phyloP scores from a whole-genome alignment of 2,888 invertebrate species.

The Callimorpha dominula region DNA sequence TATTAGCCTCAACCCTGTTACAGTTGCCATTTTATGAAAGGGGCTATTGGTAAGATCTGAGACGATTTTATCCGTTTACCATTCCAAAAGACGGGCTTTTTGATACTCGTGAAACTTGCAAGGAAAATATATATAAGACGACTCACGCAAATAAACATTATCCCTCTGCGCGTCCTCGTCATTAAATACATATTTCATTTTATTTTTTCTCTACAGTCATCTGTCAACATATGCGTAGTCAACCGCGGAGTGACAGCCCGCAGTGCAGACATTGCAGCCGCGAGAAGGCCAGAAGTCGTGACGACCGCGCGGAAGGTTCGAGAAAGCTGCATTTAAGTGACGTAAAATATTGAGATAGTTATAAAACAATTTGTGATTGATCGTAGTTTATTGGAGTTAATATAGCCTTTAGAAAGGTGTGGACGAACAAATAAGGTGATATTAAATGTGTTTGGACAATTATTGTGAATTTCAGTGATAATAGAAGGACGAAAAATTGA shows the following conservation, averaged over 20 bases:
- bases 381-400: background rate
- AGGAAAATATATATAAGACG: too few species aligned
- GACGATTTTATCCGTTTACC: too few species aligned
- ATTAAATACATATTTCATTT: background rate
- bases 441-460: background rate
- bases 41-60: too few species aligned
- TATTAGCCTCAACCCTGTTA: too few species aligned
- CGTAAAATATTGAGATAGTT: background rate
- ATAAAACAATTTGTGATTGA: background rate
- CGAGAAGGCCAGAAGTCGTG: constrained; percentile 92
- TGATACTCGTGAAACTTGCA: too few species aligned
- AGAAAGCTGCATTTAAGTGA: constrained; percentile 93
- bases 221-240: constrained; percentile 90
- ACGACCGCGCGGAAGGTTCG: constrained; percentile 93
- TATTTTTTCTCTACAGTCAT: constrained; percentile 83
- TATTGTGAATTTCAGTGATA: constrained; percentile 3
- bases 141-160: too few species aligned
- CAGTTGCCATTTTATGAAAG: too few species aligned
- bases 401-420: background rate
- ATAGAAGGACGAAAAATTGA: background rate
- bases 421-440: constrained; percentile 5
- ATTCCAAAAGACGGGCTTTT: too few species aligned
- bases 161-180: background rate
- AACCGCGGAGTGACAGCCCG: constrained; percentile 89
- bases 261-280: constrained; percentile 85